Conservation (phyloP, 2,888 invertebrate genomes). For the Phortica okadai region DNA sequence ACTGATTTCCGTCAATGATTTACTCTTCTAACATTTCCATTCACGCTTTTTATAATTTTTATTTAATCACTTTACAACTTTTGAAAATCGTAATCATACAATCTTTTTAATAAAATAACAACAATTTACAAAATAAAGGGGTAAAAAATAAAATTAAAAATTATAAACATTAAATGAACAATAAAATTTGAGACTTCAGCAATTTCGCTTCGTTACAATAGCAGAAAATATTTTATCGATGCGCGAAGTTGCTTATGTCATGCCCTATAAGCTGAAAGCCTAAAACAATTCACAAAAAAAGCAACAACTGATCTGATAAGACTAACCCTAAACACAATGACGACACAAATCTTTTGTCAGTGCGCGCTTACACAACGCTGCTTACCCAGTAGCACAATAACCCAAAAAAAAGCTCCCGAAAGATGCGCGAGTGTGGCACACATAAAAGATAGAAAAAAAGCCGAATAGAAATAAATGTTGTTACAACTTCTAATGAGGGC, state of each 20-base stretch:
- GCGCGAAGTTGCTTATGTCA: neutral
- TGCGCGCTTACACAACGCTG: slow-evolving; percentile 6
- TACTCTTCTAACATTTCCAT: no score
- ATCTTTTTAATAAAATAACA: no score
- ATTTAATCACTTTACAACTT: no score
- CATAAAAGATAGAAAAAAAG: neutral
- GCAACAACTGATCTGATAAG: neutral
- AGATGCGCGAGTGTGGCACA: neutral
- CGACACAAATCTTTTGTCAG: slow-evolving; percentile 14
- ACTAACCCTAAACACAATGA: slow-evolving; percentile 8
- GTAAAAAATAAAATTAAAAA: no score
- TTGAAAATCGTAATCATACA: no score
- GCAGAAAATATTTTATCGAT: neutral
- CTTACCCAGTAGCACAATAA: slow-evolving; percentile 3
- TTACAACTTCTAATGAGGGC: slow-evolving; percentile 20
- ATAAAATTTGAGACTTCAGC: neutral
- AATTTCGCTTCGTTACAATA: neutral
- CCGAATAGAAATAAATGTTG: neutral
- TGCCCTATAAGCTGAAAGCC: neutral
- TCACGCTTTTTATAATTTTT: no score
- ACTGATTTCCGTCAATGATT: no score
- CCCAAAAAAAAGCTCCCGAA: neutral
- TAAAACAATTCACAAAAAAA: neutral
- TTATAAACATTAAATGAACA: neutral
- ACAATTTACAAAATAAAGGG: no score